Conservation (phyloP, 2,888 invertebrate species). For the Lepidochitona cinerea region DNA sequence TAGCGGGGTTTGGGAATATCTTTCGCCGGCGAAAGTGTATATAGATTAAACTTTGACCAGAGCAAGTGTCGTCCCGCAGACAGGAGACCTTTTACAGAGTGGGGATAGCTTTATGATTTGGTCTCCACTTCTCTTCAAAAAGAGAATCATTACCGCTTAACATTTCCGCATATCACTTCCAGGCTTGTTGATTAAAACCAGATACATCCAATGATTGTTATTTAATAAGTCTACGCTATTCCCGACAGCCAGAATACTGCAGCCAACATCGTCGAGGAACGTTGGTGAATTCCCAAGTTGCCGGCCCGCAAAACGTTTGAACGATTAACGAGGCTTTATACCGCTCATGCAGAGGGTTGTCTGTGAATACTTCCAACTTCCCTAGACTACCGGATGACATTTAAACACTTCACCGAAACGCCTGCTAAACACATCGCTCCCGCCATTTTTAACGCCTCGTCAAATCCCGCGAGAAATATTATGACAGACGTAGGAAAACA, state of each 20-base stretch:
- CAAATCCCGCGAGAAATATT: conserved; percentile 3
- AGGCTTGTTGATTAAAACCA: background rate
- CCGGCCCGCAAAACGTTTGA: conserved; percentile 1
- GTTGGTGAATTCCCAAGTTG: background rate
- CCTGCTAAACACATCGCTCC: background rate
- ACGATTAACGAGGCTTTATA: background rate
- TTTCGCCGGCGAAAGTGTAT: background rate
- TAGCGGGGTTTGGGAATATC: background rate
- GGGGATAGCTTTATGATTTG: background rate
- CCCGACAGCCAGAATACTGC: background rate
- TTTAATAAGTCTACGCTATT: background rate
- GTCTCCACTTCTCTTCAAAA: background rate
- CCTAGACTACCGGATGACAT: background rate
- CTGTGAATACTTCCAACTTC: background rate
- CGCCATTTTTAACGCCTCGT: conserved; percentile 7
- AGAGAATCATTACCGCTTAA: background rate
- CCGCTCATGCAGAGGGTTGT: background rate
- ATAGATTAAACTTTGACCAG: background rate
- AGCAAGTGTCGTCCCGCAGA: background rate
- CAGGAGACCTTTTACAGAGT: background rate
- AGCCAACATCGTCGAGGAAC: background rate
- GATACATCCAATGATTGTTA: background rate
- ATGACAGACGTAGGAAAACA: conserved; percentile 3
- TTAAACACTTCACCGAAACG: background rate
- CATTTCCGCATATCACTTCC: background rate